Base-by-base conservation (phyloP, 2,113 vertebrate genomes). In the Misgurnus anguillicaudatus region DNA sequence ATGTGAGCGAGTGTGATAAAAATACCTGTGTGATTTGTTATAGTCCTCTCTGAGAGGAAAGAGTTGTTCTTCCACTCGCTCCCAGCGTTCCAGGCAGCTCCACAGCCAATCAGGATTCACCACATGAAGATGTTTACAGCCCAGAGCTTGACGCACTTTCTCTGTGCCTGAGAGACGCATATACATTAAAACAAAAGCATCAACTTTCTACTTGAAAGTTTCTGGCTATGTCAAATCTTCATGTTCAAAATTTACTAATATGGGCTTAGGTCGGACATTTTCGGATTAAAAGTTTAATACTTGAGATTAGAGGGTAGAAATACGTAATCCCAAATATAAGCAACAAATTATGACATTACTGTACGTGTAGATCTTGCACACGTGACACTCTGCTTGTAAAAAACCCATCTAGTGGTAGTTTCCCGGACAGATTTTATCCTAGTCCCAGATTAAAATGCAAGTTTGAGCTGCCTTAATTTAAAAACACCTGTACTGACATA, bases 31-130 rank as follows among this genome's bases (percentile, higher is more conserved):
- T 1, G 88, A 89, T 82, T 92, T 95, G 83, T 89, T 85, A 57
- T 92, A 94, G 67, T 97, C 95, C 3, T 98, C 97, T 70, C 93
- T 94, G 11, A 99, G 91, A 0, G 97, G 97, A 82, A 97, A 99
- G 31, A 99, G 93, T 75, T 93, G 92, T 47, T 99, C 98, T 73
- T 98, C 96, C 62, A 98, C 96, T 77, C 92, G 93, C 88, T 99
- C 97, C 98, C 98, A 99, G 79, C 98, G 94, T 83, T 99, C 98
- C 84, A 98, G 89, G 79, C 96, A 98, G 89, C 95, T 95, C 98
- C 98, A 99, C 70, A 99, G 92, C 98, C 98, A 99, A 31, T 98
- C 97, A 0, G 97, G 97, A 83, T 92, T 99, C 78, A 99, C 97
- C 68, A 99, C 93, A 0, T 97, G 89, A 36, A 99, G 94, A 73